A percentile compares a stretch with the other conserved stretches of the same genome.
phyloP scores from a whole-genome alignment of 2,797 vertebrate species.

The Eulemur mongoz region DNA sequence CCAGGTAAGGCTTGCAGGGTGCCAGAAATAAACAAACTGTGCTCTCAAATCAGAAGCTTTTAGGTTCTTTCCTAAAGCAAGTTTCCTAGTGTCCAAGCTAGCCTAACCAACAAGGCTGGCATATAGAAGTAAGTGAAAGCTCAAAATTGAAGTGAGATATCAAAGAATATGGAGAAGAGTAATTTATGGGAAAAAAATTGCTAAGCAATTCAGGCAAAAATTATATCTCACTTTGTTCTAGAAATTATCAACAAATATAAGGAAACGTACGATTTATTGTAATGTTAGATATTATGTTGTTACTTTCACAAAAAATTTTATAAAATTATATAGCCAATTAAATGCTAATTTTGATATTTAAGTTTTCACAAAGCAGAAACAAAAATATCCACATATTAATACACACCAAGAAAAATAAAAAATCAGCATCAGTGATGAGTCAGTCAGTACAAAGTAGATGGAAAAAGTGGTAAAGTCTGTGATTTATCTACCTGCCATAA shows the following conservation, averaged over 20 bases:
- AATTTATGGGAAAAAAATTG: background rate
- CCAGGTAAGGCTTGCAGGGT: background rate
- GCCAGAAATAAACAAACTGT: background rate
- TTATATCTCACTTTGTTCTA: background rate
- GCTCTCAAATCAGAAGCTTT: background rate
- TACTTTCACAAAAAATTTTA: background rate
- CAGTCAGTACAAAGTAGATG: conserved; percentile 70
- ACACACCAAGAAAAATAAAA: background rate
- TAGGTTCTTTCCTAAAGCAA: background rate
- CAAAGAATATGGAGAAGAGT: background rate
- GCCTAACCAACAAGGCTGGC: background rate
- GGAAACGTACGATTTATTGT: background rate
- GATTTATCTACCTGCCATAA: conserved; percentile 66
- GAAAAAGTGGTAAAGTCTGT: conserved; percentile 36
- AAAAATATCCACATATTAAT: background rate
- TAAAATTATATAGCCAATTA: background rate
- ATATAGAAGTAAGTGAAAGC: background rate
- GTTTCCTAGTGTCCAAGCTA: background rate
- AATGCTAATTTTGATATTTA: conserved; percentile 1
- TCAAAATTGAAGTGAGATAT: background rate
- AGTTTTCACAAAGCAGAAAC: background rate
- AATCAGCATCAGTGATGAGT: conserved; percentile 64
- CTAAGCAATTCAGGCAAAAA: background rate
- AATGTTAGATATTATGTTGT: background rate
- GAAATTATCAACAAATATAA: background rate